Evolutionary conservation across 2,888 invertebrate genomes (phyloP).

Genomic region (Megastigmus dorsalis): DNA sequence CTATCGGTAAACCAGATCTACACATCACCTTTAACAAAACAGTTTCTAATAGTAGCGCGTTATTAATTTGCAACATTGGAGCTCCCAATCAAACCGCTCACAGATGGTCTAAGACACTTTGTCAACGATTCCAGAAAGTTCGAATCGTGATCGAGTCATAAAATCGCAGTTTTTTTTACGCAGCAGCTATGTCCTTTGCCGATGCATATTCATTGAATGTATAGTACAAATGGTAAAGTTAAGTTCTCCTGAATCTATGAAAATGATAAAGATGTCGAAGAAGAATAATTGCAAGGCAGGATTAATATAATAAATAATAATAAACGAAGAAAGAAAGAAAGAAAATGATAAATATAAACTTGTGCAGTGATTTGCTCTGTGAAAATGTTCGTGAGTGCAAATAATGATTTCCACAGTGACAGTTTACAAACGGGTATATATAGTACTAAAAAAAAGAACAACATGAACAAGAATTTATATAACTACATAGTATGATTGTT

Average conservation of each 20-base stretch:
- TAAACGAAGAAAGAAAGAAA: not conserved
- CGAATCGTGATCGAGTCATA: constrained; percentile 10
- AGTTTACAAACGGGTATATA: constrained; percentile 29
- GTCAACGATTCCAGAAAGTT: constrained; percentile 1
- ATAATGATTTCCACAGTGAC: constrained; percentile 16
- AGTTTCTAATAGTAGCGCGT: not conserved
- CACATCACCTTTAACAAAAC: constrained; percentile 1
- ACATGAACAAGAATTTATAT: constrained; percentile 21
- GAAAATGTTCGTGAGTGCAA: constrained; percentile 19
- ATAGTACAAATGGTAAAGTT: constrained; percentile 48
- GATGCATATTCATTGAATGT: constrained; percentile 40
- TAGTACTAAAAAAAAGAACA: constrained; percentile 16
- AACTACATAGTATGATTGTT: constrained; percentile 38
- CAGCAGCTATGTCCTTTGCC: constrained; percentile 41
- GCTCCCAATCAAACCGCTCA: constrained; percentile 32
- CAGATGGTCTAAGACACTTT: constrained; percentile 11
- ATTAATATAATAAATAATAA: constrained; percentile 7
- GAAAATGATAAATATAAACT: not conserved
- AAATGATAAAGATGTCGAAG: not conserved
- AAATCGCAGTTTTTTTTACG: constrained; percentile 9
- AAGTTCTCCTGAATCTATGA: constrained; percentile 8
- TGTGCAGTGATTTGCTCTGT: constrained; percentile 7
- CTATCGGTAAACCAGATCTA: not conserved
- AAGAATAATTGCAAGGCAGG: constrained; percentile 5
- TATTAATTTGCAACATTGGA: not conserved